phyloP scores from a whole-genome alignment of 1,140 invertebrate genomes.

The Saccostrea echinata region DNA sequence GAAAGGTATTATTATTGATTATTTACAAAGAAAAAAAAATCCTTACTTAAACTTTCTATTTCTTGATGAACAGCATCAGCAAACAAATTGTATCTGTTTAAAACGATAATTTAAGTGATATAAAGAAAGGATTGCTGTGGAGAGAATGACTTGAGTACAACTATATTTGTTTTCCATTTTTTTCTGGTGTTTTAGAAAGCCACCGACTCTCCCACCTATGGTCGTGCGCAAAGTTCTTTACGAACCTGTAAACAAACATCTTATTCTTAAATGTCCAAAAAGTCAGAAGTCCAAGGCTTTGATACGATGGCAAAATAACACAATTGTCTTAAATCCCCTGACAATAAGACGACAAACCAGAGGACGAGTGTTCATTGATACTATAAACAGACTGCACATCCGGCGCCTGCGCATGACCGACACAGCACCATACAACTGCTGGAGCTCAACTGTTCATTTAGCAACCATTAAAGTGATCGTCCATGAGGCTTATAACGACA shows the following conservation, averaged over 20 bases:
- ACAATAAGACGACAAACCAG: slow-evolving; percentile 67
- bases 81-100: neutral
- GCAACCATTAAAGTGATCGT: slow-evolving; percentile 84
- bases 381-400: slow-evolving; percentile 68
- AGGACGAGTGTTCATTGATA: slow-evolving; percentile 73
- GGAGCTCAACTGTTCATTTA: slow-evolving; percentile 83
- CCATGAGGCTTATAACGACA: slow-evolving; percentile 79
- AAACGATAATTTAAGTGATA: too few species aligned
- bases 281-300: slow-evolving; percentile 51
- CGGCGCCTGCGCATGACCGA: slow-evolving; percentile 65
- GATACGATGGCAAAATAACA: slow-evolving; percentile 71
- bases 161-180: neutral
- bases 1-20: too few species aligned
- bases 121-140: too few species aligned
- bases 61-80: neutral
- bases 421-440: slow-evolving; percentile 81
- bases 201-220: slow-evolving; percentile 65
- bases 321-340: slow-evolving; percentile 63
- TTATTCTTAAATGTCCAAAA: slow-evolving; percentile 70
- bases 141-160: too few species aligned
- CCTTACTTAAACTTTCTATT: too few species aligned
- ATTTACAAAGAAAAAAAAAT: too few species aligned
- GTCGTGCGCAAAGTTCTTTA: slow-evolving; percentile 68
- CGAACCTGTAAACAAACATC: slow-evolving; percentile 58
- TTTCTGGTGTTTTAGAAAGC: slow-evolving; percentile 46